Conservation (phyloP, 2,888 invertebrate species). For the Cantharis rufa region DNA sequence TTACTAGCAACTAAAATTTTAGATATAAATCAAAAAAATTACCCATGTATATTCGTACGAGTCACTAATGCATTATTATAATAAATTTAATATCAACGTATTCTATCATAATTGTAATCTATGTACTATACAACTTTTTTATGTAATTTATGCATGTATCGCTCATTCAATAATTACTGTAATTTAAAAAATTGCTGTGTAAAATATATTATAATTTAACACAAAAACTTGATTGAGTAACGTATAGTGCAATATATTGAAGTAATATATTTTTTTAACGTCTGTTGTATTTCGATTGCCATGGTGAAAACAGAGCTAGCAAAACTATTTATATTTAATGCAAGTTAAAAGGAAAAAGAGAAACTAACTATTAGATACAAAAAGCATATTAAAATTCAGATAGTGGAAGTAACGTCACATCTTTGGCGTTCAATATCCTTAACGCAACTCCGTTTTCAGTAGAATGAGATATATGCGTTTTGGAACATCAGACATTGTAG, state of each 20-base stretch:
- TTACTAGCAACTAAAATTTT: background rate
- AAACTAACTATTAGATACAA: background rate
- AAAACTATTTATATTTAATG: background rate
- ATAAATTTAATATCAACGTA: background rate
- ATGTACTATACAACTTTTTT: background rate
- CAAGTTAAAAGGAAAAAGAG: background rate
- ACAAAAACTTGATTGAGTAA: no score
- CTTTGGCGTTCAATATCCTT: background rate
- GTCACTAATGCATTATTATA: background rate
- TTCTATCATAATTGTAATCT: background rate
- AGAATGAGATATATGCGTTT: background rate
- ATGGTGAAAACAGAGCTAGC: background rate
- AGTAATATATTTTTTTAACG: background rate
- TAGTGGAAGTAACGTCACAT: background rate
- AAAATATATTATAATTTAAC: background rate
- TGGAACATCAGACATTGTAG: background rate
- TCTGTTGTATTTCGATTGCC: background rate
- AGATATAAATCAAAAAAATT: background rate
- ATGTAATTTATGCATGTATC: background rate
- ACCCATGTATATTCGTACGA: background rate
- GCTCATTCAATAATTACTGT: background rate
- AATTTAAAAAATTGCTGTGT: background rate
- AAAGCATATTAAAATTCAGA: background rate
- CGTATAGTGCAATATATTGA: background rate
- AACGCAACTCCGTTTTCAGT: background rate